Conservation (phyloP, 2,888 invertebrate species). For the Cremastinae sp. region DNA sequence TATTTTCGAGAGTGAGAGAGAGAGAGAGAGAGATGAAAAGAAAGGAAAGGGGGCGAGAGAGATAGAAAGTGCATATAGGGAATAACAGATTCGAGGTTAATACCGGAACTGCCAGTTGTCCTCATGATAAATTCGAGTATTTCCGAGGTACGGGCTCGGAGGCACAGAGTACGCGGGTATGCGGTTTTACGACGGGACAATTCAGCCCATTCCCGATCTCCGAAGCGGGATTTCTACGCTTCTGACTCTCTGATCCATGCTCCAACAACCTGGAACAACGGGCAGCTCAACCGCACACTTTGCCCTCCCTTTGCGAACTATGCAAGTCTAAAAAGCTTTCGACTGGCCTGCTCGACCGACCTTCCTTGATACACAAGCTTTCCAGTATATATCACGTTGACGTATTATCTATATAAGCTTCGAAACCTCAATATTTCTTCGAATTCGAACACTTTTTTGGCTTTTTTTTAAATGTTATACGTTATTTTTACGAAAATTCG, state of each 20-base stretch:
- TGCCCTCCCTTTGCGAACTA: slow-evolving; percentile 31
- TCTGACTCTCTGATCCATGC: slow-evolving; percentile 49
- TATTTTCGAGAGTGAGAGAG: too few species aligned
- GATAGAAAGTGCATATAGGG: slow-evolving; percentile 15
- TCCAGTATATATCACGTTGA: slow-evolving; percentile 4
- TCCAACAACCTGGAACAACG: slow-evolving; percentile 51
- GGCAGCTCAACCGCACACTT: slow-evolving; percentile 49
- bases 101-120: slow-evolving; percentile 14
- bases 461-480: too few species aligned
- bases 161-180: not conserved
- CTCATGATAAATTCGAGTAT: slow-evolving; percentile 53
- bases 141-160: slow-evolving; percentile 17
- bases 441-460: too few species aligned
- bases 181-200: slow-evolving; percentile 11
- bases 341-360: not conserved
- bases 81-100: slow-evolving; percentile 22
- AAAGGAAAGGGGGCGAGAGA: not conserved
- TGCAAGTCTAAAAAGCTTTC: slow-evolving; percentile 3
- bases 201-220: slow-evolving; percentile 1
- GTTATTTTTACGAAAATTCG: too few species aligned
- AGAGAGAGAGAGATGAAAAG: not conserved
- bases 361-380: not conserved
- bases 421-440: too few species aligned
- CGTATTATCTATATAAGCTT: slow-evolving; percentile 8
- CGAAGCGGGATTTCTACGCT: not conserved